Base-by-base conservation (phyloP, 2,888 invertebrate species). In the Aphidoletes aphidimyza region DNA sequence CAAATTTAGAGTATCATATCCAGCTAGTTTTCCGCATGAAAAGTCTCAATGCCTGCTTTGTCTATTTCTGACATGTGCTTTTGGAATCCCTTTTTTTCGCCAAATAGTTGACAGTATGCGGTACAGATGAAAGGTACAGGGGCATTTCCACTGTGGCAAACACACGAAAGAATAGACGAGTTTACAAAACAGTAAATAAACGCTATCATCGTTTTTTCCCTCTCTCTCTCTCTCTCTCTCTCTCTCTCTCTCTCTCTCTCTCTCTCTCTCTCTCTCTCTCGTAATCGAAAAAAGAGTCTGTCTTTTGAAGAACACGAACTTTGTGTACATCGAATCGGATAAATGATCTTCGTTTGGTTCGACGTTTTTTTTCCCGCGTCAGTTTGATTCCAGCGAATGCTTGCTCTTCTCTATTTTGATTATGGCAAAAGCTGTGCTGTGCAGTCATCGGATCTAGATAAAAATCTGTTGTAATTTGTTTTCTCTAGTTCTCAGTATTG, bases 391-490 rank as follows among this genome's bases (percentile, higher is more conserved):
- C 6, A 8, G 69, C 34, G 34, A 69, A 14, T 69, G 69, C 30
- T 69, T 69, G 26, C 30, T 30, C 17, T 69, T 69, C 22, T 22
- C 22, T 3, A 2, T 69, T 69, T 69, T 69, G 26, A 69, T 69
- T 30, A 34, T 69, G 69, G 30, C 30, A 6, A 69, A 69, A 30
- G 69, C 42, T 42, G 42, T 42, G 69, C 54, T 69, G 30, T 22
- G 19, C 47, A 47, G 47, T 47, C 26, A 69, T 69, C 69, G 69
- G n/a, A 69, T 30, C 69, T n/a, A 69, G 69, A 69, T 69, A 69
- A 30, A n/a, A 69, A 69, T 69, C 69, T 30, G 69, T 30, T 30
- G 69, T 69, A 69, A 69, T 69, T 69, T 69, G 69, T 69, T 69
- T 69, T 30, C 69, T 69, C 69, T 69, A 14, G 69, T 69, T 69